Evolutionary conservation across 2,113 vertebrate species (phyloP).

Genomic region (Tupaia chinensis): DNA sequence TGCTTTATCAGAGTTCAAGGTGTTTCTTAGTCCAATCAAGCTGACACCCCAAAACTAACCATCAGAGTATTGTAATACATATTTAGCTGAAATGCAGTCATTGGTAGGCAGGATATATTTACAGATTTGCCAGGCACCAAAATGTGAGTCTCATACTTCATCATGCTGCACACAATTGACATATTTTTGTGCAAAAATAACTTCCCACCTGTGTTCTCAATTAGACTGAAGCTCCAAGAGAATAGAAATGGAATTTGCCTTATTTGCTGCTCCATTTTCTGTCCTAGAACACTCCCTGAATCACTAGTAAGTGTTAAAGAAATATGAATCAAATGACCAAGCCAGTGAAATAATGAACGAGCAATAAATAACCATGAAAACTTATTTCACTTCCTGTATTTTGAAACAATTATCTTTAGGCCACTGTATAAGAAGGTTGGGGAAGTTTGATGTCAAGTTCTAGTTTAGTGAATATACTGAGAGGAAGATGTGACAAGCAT

Average conservation of each 20-base stretch:
- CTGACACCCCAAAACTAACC: too few species aligned
- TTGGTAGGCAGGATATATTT: not conserved
- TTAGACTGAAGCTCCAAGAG: not conserved
- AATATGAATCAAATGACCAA: not conserved
- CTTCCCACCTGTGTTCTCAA: not conserved
- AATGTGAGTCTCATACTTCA: not conserved
- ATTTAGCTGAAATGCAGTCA: not conserved
- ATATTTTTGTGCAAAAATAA: not conserved
- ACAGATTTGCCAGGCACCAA: not conserved
- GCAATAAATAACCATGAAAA: not conserved
- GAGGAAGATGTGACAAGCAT: not conserved
- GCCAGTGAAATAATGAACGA: not conserved
- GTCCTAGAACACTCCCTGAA: not conserved
- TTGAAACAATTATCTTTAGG: slow-evolving; percentile 10
- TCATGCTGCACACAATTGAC: not conserved
- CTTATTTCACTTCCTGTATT: not conserved
- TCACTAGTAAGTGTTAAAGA: not conserved
- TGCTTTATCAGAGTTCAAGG: too few species aligned
- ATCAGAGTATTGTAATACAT: not conserved
- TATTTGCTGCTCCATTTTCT: not conserved
- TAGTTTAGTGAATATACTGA: not conserved
- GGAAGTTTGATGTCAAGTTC: not conserved
- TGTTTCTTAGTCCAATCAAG: too few species aligned
- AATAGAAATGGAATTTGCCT: not conserved
- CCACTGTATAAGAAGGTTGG: not conserved